These are phyloP conservation scores for Lordiphosa stackelbergi DNA, from an alignment of 1,140 invertebrate genomes.

Conservation along the genomic window DNA sequence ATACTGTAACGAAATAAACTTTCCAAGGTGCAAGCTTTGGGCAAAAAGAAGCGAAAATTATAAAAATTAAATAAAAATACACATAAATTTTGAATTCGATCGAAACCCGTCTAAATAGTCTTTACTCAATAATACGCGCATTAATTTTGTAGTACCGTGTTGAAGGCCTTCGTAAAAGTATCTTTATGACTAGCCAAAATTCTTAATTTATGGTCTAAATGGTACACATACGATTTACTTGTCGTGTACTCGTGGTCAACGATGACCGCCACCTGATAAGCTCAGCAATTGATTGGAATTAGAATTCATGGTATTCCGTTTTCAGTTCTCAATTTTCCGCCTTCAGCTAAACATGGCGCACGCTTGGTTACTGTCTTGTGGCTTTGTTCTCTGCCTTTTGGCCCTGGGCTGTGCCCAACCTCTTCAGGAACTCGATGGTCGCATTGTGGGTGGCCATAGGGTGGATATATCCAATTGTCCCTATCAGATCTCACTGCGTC, in stretches of 20 bases:
- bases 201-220: slow-evolving; percentile 32
- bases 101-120: neutral
- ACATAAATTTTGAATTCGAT: too few relatives aligned
- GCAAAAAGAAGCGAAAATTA: too few relatives aligned
- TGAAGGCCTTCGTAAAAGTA: slow-evolving; percentile 17
- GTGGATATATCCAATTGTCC: slow-evolving; percentile 43
- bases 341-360: slow-evolving; percentile 25
- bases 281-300: neutral
- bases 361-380: slow-evolving; percentile 19
- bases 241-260: slow-evolving; percentile 11
- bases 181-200: slow-evolving; percentile 23
- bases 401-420: slow-evolving; percentile 20
- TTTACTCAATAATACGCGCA: too few relatives aligned
- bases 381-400: slow-evolving; percentile 10
- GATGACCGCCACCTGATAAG: slow-evolving; percentile 40
- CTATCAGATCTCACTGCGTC: slow-evolving; percentile 64
- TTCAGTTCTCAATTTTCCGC: slow-evolving; percentile 25
- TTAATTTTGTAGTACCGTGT: slow-evolving; percentile 1
- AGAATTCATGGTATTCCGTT: neutral
- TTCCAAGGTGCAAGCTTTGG: too few relatives aligned
- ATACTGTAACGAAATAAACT: too few relatives aligned
- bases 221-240: too few relatives aligned
- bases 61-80: too few relatives aligned
- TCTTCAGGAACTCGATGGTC: slow-evolving; percentile 33
- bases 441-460: slow-evolving; percentile 62